phyloP scores from a whole-genome alignment of 2,113 vertebrate species.

The Oceanodroma tethys region DNA sequence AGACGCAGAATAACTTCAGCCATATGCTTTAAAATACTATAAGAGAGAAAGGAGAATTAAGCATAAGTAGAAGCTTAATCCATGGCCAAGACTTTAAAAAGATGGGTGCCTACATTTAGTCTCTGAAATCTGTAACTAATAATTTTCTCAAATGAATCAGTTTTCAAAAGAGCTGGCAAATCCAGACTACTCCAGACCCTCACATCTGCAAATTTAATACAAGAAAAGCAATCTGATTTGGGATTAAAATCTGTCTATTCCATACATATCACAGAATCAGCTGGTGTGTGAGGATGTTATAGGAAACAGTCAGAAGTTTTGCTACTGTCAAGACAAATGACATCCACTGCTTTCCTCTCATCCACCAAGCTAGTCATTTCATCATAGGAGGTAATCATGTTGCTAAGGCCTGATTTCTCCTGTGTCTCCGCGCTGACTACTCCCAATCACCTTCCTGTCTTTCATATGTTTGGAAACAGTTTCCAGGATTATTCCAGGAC shows the following conservation, averaged over 20 bases:
- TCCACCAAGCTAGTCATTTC: not conserved
- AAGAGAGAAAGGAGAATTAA: not conserved
- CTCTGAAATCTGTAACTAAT: not conserved
- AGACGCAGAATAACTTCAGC: not conserved
- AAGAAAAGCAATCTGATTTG: not conserved
- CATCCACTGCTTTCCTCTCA: not conserved
- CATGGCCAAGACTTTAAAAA: not conserved
- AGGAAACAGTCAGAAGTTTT: not conserved
- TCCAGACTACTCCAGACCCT: not conserved
- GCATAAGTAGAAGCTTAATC: not conserved
- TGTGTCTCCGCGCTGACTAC: not conserved
- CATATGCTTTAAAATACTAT: not conserved
- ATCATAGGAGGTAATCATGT: accelerated
- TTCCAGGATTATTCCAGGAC: not conserved
- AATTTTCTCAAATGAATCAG: not conserved
- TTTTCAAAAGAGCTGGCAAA: not conserved
- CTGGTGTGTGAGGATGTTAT: not conserved
- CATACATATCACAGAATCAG: not conserved
- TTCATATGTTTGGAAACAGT: not conserved
- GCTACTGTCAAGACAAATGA: not conserved
- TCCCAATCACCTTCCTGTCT: not conserved
- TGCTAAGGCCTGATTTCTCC: not conserved
- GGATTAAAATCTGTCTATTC: not conserved
- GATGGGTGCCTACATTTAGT: not conserved
- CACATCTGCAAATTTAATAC: not conserved